These are phyloP conservation scores for Troides oblongomaculatus DNA, from an alignment of 2,888 invertebrate genomes.

Conservation along the genomic window DNA sequence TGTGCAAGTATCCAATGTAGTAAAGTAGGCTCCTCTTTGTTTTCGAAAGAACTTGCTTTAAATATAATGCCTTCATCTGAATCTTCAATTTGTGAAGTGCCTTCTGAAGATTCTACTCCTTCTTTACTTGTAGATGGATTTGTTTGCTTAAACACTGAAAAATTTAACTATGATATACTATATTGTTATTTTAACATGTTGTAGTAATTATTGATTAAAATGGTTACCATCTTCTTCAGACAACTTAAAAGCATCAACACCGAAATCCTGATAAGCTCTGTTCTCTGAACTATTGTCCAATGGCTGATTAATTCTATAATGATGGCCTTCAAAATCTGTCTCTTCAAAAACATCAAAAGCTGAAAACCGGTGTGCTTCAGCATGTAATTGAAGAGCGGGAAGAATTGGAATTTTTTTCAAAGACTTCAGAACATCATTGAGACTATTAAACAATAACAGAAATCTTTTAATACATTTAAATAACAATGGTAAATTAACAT, in stretches of 20 bases:
- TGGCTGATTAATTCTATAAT: slow-evolving; percentile 60
- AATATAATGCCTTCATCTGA: slow-evolving; percentile 64
- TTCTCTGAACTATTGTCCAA: slow-evolving; percentile 64
- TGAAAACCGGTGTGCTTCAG: slow-evolving; percentile 81
- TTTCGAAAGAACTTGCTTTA: slow-evolving; percentile 56
- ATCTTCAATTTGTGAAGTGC: slow-evolving; percentile 50
- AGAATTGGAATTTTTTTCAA: slow-evolving; percentile 91
- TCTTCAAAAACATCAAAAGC: slow-evolving; percentile 82
- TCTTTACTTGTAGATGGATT: slow-evolving; percentile 57
- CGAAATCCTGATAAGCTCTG: slow-evolving; percentile 62
- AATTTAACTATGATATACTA: background rate
- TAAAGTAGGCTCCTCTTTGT: slow-evolving; percentile 81
- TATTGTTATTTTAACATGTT: background rate
- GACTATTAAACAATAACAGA: slow-evolving; percentile 70
- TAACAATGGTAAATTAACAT: background rate
- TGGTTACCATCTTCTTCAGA: slow-evolving; percentile 73
- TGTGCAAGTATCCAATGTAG: slow-evolving; percentile 93
- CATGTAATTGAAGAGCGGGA: slow-evolving; percentile 84
- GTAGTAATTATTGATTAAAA: background rate
- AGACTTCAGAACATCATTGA: slow-evolving; percentile 86
- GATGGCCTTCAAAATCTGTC: slow-evolving; percentile 69
- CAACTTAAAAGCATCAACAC: slow-evolving; percentile 69
- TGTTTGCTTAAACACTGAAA: slow-evolving; percentile 64
- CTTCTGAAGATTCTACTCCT: slow-evolving; percentile 49
- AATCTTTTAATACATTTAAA: background rate